These are phyloP conservation scores for Eupeodes latifasciatus DNA, from an alignment of 2,888 invertebrate genomes.

Conservation along the genomic window DNA sequence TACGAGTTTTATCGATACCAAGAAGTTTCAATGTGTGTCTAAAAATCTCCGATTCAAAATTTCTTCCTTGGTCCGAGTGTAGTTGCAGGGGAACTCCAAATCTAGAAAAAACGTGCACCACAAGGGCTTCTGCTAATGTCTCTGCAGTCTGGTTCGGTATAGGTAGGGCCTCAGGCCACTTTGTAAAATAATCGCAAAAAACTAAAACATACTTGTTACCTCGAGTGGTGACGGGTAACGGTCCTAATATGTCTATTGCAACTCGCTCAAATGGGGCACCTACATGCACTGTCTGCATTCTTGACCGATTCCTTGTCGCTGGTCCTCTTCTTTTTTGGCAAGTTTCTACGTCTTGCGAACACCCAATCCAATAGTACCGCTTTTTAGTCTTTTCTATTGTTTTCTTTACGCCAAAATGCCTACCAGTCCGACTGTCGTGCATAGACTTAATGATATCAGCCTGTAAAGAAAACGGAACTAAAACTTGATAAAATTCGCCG, in stretches of 20 bases:
- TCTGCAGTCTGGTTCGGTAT: slow-evolving; percentile 56
- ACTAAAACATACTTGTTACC: slow-evolving; percentile 20
- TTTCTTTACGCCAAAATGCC: slow-evolving; percentile 19
- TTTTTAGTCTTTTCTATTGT: not conserved
- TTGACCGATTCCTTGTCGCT: not conserved
- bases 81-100: slow-evolving; percentile 56
- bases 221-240: not conserved
- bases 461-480: slow-evolving; percentile 19
- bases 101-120: slow-evolving; percentile 31
- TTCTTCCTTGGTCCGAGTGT: slow-evolving; percentile 68
- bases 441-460: slow-evolving; percentile 20
- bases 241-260: slow-evolving; percentile 43
- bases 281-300: not conserved
- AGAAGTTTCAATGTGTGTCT: slow-evolving; percentile 25
- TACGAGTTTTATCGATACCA: slow-evolving; percentile 72
- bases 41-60: slow-evolving; percentile 41
- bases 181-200: slow-evolving; percentile 34
- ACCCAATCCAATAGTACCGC: slow-evolving; percentile 9
- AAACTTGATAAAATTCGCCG: slow-evolving; percentile 6
- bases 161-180: not conserved
- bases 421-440: slow-evolving; percentile 26
- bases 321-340: slow-evolving; percentile 20
- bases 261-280: not conserved
- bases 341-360: not conserved
- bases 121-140: slow-evolving; percentile 44